Conservation (phyloP, 1,140 invertebrate genomes). For the Lysiphlebus fabarum region DNA sequence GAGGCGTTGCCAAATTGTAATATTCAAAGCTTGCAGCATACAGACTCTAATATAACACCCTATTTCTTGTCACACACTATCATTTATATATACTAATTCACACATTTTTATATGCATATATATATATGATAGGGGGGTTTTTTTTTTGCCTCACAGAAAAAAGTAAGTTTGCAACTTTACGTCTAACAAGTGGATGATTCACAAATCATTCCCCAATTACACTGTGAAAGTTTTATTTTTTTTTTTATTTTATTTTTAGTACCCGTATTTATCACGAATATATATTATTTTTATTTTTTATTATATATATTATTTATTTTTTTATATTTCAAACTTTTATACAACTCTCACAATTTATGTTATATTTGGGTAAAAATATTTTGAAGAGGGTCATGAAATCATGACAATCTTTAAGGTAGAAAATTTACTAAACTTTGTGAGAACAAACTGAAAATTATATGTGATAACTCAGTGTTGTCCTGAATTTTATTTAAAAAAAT, state of each 20-base stretch:
- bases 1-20: neutral
- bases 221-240: constrained; percentile 22
- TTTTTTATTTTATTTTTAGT: constrained; percentile 20
- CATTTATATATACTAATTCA: neutral
- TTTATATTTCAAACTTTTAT: too few species aligned
- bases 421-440: too few species aligned
- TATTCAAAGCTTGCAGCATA: constrained; percentile 6
- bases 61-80: neutral
- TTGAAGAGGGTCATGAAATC: neutral
- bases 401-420: constrained; percentile 18
- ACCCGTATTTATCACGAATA: constrained; percentile 21
- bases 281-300: too few species aligned
- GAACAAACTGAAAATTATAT: too few species aligned
- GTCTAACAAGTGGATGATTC: constrained; percentile 47
- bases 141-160: neutral
- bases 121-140: constrained; percentile 1
- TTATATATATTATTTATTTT: too few species aligned
- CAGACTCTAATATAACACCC: neutral
- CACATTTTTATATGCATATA: neutral
- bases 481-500: too few species aligned
- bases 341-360: neutral
- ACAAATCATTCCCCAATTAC: constrained; percentile 43
- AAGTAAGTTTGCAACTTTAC: constrained; percentile 32
- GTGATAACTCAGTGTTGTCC: too few species aligned
- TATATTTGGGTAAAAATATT: neutral